Evolutionary conservation across 2,113 vertebrate genomes (phyloP).

Genomic region (Nannospalax galili): DNA sequence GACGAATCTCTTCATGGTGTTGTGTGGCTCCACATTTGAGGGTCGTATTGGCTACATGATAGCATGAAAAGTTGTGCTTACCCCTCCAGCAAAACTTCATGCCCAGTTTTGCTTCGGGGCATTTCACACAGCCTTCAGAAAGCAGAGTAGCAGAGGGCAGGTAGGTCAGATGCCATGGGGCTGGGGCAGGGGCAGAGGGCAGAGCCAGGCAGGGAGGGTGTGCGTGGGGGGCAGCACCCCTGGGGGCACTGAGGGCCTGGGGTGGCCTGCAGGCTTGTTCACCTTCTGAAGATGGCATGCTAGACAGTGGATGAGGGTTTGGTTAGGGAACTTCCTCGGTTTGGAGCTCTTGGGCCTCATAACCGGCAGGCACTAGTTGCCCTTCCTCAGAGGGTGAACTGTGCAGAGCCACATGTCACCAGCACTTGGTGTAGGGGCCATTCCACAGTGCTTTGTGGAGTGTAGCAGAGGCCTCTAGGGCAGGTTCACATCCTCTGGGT

Average conservation of each 20-base stretch:
- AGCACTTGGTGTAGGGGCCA: not conserved
- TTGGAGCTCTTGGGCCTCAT: not conserved
- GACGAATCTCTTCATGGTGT: not conserved
- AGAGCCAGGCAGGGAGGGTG: not conserved
- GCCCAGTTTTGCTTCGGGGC: constrained; percentile 44
- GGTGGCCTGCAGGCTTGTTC: not conserved
- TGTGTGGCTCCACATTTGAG: not conserved
- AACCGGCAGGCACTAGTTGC: too few species aligned
- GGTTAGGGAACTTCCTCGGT: not conserved
- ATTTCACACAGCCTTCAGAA: not conserved
- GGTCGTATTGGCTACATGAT: not conserved
- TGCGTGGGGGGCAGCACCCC: not conserved
- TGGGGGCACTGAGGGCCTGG: not conserved
- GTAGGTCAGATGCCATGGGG: fast-evolving
- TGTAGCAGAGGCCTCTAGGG: not conserved
- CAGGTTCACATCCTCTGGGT: not conserved
- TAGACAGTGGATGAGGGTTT: not conserved
- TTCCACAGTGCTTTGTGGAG: not conserved
- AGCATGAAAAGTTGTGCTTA: not conserved
- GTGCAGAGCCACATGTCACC: not conserved
- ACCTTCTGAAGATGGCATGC: not conserved
- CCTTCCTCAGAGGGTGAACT: not conserved
- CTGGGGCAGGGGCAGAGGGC: not conserved
- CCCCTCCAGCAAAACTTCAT: constrained; percentile 40
- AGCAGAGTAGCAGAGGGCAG: not conserved